Evolutionary conservation across 2,797 vertebrate species (phyloP), one percentile per base, ranked within the genome.

Genomic region (Alauda arvensis): DNA sequence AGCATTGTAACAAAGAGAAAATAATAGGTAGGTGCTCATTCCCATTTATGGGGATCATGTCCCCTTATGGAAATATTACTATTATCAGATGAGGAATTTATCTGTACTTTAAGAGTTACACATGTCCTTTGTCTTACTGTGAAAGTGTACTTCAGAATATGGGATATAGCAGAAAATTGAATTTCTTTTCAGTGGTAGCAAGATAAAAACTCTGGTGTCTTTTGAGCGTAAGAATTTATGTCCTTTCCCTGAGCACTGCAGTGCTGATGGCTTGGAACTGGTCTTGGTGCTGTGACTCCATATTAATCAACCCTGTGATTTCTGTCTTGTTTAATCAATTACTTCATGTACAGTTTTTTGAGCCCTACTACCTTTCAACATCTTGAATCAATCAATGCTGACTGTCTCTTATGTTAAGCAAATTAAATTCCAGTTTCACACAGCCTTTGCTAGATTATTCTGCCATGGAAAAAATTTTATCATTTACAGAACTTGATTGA

Each of bases 281-380:
- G 71, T 69, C 37, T 83, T 83, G 57, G 45, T 82, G 37, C 18
- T 85, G 55, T 89, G 62, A 83, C 55, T 86, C 19, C 3, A 3
- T 89, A 85, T 94, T 94, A 94, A 88, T 89, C 78, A 93, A 49
- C 25, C 42, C 65, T 80, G 26, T 76, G 74, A 88, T 90, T 94
- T 78, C 78, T 89, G 77, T 95, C 90, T 91, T 93, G 76, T 94
- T 95, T 88, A 93, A 94, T 92, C 76, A 93, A 88, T 65, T 90
- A 52, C 25, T 61, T 79, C 52, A 70, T 78, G 78, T 85, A 77
- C 45, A 45, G 33, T 68, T 72, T 94, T 85, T 93, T 53, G 61
- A 91, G 91, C 76, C 89, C 80, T 87, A 67, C 76, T 92, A 75
- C 76, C 42, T 87, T 88, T 79, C 78, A 23, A 55, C 45, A 89